Evolutionary conservation across 2,797 vertebrate species (phyloP), one percentile per base, ranked within the genome.

Genomic region (Eulemur coronatus): DNA sequence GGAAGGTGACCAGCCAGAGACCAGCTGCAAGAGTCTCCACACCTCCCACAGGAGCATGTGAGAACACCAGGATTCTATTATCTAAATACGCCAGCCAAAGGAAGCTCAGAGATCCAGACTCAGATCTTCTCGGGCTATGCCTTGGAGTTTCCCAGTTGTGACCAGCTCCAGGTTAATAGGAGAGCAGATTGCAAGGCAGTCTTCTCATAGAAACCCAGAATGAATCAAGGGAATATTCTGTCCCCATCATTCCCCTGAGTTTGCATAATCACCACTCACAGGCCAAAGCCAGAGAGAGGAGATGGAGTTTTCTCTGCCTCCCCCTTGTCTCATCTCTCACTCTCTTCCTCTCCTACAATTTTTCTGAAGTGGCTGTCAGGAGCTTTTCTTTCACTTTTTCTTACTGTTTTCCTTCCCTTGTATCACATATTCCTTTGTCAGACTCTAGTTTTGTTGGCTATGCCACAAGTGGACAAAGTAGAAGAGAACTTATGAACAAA

Each of bases 41-140:
- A 72, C 41, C 46, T 88, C 78, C 72, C 43, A 50, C 0, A 0
- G 9, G 11, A 67, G 35, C 33, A 33, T n/a, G 22, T 41, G 57
- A 86, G 43, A 57, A 67, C 13, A 20, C 33, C 69, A 69, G 59
- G 78, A 70, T 75, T 79, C 69, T 94, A 35, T 41, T 65, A 84
- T 82, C 24, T 65, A 65, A n/a, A 57, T 22, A 55, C 10, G 38
- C 13, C 20, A 84, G 35, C 11, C 61, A 72, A 79, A 80, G 46
- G 57, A 79, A 87, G n/a, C 78, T 79, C 75, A 70, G 52, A 75
- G 3, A 41, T 28, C 9, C 5, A 24, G 18, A 30, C 3, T 7
- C 48, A 33, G 43, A 35, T 61, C 33, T 38, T 75, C 38, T 73
- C 57, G 38, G 26, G 20, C 41, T 50, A 28, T 20, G 17, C 10